Evolutionary conservation across 2,113 vertebrate genomes (phyloP), one percentile per base, ranked within the genome.

Genomic region (Perca flavescens): DNA sequence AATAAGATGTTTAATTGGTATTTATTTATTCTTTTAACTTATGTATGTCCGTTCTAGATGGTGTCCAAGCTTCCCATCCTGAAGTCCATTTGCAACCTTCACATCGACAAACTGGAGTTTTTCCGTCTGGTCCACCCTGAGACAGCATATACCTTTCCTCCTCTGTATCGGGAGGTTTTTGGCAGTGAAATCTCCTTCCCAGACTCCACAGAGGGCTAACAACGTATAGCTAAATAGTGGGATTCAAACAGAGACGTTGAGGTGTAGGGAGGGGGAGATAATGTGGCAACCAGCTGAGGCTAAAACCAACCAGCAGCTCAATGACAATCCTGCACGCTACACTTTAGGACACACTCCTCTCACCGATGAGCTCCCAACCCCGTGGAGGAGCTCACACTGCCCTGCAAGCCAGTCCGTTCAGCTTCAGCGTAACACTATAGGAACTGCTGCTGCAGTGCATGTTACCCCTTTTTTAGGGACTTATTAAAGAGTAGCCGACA

Each of bases 101-200:
- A 98, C 93, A 95, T 97, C 65, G 97, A 97, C 91, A 97, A 98
- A 91, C 94, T 98, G 94, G 96, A 97, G 84, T 97, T 97, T 91
- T 97, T 98, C 94, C 96, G 94, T 1, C 94, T 98, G 70, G 89
- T 97, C 72, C 97, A 98, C 87, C 97, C 96, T 0, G 96, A 98
- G 84, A 98, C 96, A 0, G 96, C 96, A 5, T 95, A 95, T 80
- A 95, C 92, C 76, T 97, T 98, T 72, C 97, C 97, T 0, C 96
- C 97, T 2, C 95, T 98, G 71, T 98, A 97, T 28, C 95, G 96
- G 67, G 97, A 98, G 79, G 97, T 98, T 11, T 98, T 98, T 88
- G 95, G 95, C 85, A 97, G 96, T 1, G 97, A 97, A 87, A 93
- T 97, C 21, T 92, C 94, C 88, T 97, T 96, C 92, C 96, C 96